Conservation (phyloP, 2,113 vertebrate species). For the Nothobranchius furzeri region DNA sequence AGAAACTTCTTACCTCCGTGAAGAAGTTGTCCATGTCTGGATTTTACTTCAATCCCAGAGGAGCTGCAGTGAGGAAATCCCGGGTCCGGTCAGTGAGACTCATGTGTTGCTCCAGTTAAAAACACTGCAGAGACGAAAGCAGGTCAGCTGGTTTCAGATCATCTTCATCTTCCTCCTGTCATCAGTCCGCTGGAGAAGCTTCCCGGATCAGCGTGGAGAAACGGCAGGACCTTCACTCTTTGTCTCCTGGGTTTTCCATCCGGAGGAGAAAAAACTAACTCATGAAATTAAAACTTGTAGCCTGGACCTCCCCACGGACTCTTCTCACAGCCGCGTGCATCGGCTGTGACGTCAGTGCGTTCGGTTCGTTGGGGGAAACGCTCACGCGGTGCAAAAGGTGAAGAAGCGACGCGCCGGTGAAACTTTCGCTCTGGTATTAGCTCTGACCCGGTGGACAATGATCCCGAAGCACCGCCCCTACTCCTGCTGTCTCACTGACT, state of each 20-base stretch:
- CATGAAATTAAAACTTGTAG: not conserved
- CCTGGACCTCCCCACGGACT: not conserved
- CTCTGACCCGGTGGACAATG: slow-evolving; percentile 10
- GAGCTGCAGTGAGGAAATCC: slow-evolving; percentile 46
- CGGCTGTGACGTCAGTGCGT: too few relatives aligned
- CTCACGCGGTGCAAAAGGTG: slow-evolving; percentile 5
- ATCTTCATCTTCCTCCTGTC: slow-evolving; percentile 5
- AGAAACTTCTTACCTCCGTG: slow-evolving; percentile 80
- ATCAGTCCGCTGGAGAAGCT: slow-evolving; percentile 1
- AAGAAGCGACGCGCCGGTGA: slow-evolving; percentile 15
- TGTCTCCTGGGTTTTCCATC: slow-evolving; percentile 59
- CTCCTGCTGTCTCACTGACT: slow-evolving; percentile 51
- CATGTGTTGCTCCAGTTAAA: slow-evolving; percentile 55
- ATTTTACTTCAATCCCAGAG: slow-evolving; percentile 59
- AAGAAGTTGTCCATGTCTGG: slow-evolving; percentile 86
- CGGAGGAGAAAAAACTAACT: slow-evolving; percentile 16
- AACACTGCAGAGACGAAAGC: not conserved
- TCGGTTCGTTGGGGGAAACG: not conserved
- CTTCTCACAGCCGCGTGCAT: too few relatives aligned
- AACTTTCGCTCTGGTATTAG: slow-evolving; percentile 52
- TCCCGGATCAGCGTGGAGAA: not conserved
- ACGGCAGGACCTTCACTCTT: slow-evolving; percentile 44
- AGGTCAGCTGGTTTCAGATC: slow-evolving; percentile 20
- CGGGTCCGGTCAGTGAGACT: slow-evolving; percentile 37
- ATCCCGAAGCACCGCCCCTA: slow-evolving; percentile 43